Base-by-base conservation (phyloP, 2,113 vertebrate genomes). In the Coptodon rendalli region DNA sequence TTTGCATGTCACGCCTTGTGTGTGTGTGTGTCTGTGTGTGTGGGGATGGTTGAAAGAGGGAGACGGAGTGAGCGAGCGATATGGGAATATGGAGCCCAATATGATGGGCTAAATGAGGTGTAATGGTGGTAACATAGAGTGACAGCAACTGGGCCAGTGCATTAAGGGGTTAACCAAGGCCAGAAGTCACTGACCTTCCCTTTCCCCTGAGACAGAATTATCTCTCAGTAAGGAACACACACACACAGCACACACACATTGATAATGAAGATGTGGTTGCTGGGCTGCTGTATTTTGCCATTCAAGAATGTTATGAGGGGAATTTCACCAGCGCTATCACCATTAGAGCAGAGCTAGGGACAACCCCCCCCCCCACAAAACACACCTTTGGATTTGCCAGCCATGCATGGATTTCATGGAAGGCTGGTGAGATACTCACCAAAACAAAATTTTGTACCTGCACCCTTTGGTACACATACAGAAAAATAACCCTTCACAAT, bases 91-190 rank as follows among this genome's bases (percentile, higher is more conserved):
- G 91, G 71, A 87, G 68, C 88, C 90, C 86, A 92, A 93, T 92
- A 95, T 92, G 93, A 93, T 93, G 90, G 85, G 27, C 91, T 92
- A 94, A 95, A 96, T 93, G 94, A 94, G 94, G 95, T 91, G 92
- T 94, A 94, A 96, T 96, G 94, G 93, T 73, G 8, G 92, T 94
- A 95, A 94, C 92, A 96, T 95, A 87, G 93, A 96, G 91, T 94
- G 94, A 94, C 95, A 95, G 95, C 90, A 84, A 92, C 92, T 80
- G 91, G 87, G 84, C 45, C 88, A 93, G 92, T 95, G 92, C 94
- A 95, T 96, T 95, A 95, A 93, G 94, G 93, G 95, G 95, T 95
- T 94, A 95, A 95, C 91, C 90, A 94, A 95, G 94, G 93, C 91
- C 94, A 95, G 91, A 86, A 94, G 95, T 94, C 91, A 6, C 63